These are phyloP conservation scores for Crotalus tigris DNA, from an alignment of 2,113 vertebrate species.

Conservation along the genomic window DNA sequence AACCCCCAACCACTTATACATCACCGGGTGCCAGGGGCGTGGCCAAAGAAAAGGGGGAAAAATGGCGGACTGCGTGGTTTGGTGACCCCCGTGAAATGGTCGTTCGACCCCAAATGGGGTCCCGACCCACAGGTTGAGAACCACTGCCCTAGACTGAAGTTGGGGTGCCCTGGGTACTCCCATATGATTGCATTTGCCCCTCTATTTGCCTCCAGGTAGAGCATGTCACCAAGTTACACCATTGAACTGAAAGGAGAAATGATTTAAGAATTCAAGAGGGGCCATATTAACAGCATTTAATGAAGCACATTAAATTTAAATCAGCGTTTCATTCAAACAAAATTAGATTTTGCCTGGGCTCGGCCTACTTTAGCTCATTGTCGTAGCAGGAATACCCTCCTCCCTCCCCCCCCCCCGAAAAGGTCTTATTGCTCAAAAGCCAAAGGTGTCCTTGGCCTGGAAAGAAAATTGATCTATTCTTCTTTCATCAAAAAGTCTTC, in stretches of 20 bases:
- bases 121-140: too few relatives aligned
- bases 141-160: neutral
- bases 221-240: neutral
- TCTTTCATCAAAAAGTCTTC: neutral
- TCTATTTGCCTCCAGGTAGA: neutral
- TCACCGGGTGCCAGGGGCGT: too few relatives aligned
- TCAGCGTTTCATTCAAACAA: neutral
- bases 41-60: too few relatives aligned
- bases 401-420: rapidly evolving
- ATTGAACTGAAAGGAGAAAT: neutral
- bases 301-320: neutral
- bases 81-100: too few relatives aligned
- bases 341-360: neutral
- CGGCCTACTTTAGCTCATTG: neutral
- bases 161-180: neutral
- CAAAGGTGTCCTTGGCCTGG: neutral
- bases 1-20: too few relatives aligned
- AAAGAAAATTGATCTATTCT: neutral
- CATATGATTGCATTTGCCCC: neutral
- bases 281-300: neutral
- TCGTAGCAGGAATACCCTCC: neutral
- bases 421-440: neutral
- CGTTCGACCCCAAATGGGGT: too few relatives aligned
- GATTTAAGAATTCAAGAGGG: neutral
- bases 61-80: too few relatives aligned